These are phyloP conservation scores for Cyclopterus lumpus DNA, from an alignment of 2,797 vertebrate species.

Conservation along the genomic window DNA sequence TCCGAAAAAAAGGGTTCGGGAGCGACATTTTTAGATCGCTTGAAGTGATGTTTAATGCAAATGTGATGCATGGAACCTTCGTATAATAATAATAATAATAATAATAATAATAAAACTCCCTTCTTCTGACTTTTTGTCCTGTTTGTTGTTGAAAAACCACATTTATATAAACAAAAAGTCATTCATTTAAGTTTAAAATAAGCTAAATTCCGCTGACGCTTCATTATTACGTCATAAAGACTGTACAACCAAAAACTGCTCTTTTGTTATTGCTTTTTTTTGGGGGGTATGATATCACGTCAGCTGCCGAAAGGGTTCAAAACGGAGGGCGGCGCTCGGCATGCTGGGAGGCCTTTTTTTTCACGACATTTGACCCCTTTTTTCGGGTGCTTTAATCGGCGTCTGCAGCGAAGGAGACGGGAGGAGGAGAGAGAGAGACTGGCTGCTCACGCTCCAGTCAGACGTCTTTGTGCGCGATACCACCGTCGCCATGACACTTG, in stretches of 20 bases:
- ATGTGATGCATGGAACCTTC: not conserved
- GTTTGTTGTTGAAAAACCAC: not conserved
- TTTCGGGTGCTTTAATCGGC: slow-evolving; percentile 23
- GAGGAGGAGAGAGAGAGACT: not conserved
- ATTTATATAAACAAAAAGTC: not conserved
- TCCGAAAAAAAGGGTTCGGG: not conserved
- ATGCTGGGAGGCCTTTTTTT: slow-evolving; percentile 34
- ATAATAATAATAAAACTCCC: not conserved
- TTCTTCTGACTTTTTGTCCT: not conserved
- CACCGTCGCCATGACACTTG: slow-evolving; percentile 8
- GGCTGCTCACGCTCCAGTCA: not conserved
- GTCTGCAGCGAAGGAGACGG: not conserved
- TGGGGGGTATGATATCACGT: not conserved
- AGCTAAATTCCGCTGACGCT: not conserved
- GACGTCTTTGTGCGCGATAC: slow-evolving; percentile 2
- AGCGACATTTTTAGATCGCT: slow-evolving; percentile 14
- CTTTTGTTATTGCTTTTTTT: not conserved
- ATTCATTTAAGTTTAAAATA: not conserved
- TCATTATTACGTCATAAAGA: not conserved
- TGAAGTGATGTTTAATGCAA: not conserved
- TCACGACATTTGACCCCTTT: slow-evolving; percentile 56
- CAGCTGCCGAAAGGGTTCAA: no score
- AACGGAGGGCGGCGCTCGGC: slow-evolving; percentile 59
- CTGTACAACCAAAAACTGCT: not conserved
- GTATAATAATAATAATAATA: no score